phyloP scores from a whole-genome alignment of 2,888 invertebrate genomes.

The Tridacna crocea region DNA sequence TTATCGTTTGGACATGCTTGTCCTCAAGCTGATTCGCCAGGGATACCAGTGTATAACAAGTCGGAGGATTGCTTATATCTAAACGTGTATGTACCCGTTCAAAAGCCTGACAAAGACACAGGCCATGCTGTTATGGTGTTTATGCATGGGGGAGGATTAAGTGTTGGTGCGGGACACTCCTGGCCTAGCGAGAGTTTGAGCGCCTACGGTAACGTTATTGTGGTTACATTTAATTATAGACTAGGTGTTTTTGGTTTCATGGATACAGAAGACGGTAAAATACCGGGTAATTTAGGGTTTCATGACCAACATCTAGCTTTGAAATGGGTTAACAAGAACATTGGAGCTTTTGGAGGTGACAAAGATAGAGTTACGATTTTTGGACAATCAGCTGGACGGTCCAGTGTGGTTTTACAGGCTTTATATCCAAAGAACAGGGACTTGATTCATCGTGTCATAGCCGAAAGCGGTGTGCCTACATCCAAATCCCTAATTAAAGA shows the following conservation, averaged over 20 bases:
- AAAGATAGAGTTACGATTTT: constrained; percentile 69
- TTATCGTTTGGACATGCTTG: constrained; percentile 1
- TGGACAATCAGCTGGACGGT: constrained; percentile 76
- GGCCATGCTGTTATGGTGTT: constrained; percentile 91
- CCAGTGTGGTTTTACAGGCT: constrained; percentile 65
- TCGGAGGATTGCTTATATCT: constrained; percentile 97
- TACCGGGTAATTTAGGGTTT: constrained; percentile 94
- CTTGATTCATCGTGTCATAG: constrained; percentile 70
- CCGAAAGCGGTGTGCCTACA: constrained; percentile 67
- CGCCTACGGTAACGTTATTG: constrained; percentile 86
- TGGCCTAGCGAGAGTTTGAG: constrained; percentile 14
- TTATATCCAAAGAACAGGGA: constrained; percentile 66
- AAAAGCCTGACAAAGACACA: constrained; percentile 9
- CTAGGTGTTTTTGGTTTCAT: constrained; percentile 96
- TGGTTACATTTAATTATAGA: constrained; percentile 97
- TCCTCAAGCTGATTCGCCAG: neutral
- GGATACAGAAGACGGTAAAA: constrained; percentile 90
- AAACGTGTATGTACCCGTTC: constrained; percentile 94
- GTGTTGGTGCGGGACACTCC: constrained; percentile 92
- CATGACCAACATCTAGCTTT: constrained; percentile 97
- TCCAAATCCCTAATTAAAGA: neutral
- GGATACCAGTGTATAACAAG: neutral
- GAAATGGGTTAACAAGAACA: too few relatives aligned
- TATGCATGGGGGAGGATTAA: constrained; percentile 97
- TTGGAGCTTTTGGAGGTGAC: constrained; percentile 83